phyloP scores from a whole-genome alignment of 1,140 invertebrate species.

The Zeugodacus cucurbitae region DNA sequence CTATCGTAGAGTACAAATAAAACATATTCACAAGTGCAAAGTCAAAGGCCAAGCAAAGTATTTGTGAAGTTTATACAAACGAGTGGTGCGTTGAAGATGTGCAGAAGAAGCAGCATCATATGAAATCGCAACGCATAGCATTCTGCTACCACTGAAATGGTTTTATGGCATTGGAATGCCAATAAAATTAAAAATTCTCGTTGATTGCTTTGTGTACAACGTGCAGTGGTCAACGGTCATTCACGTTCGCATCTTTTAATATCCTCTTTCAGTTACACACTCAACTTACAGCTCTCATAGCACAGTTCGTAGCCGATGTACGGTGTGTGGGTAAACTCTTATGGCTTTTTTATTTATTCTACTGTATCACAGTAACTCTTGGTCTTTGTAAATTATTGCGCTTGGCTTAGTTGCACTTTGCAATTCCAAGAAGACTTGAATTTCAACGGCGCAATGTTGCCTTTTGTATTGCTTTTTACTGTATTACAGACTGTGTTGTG shows the following conservation, averaged over 20 bases:
- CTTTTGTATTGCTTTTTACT: neutral
- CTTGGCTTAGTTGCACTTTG: neutral
- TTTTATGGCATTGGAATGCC: neutral
- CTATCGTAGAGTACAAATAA: too few species aligned
- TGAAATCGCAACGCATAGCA: neutral
- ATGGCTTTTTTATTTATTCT: neutral
- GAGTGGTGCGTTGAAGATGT: neutral
- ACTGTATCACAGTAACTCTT: neutral
- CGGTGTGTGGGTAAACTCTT: neutral
- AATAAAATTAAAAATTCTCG: conserved; percentile 29
- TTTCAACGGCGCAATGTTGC: neutral
- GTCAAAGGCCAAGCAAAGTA: neutral
- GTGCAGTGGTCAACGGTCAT: neutral
- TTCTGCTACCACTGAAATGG: neutral
- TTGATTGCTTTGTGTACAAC: neutral
- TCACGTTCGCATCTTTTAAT: neutral
- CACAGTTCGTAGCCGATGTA: neutral
- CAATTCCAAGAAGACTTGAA: neutral
- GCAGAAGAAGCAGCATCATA: neutral
- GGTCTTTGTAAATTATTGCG: neutral
- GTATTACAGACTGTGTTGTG: too few species aligned
- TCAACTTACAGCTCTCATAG: neutral
- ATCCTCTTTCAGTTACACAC: neutral
- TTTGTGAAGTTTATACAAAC: neutral
- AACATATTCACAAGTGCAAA: neutral